Evolutionary conservation across 2,888 invertebrate genomes (phyloP).

Genomic region (Acanthacorydalis orientalis): DNA sequence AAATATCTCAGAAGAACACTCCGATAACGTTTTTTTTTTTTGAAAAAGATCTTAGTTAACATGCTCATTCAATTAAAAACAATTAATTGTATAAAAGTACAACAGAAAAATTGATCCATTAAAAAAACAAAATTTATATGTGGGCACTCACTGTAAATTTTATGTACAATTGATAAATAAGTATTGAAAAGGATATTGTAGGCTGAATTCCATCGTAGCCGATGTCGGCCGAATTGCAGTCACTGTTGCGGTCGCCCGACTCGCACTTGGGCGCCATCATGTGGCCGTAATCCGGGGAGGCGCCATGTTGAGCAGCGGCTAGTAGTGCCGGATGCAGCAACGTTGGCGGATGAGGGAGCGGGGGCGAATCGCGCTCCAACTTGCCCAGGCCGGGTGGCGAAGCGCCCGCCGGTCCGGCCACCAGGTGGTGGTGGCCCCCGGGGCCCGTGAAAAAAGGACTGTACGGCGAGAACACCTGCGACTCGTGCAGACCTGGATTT

Average conservation of each 20-base stretch:
- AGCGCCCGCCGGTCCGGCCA: constrained; percentile 23
- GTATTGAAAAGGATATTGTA: constrained; percentile 81
- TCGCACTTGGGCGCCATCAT: constrained; percentile 53
- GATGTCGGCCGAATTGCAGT: constrained; percentile 83
- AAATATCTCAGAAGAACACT: too few relatives aligned
- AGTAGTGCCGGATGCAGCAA: constrained; percentile 72
- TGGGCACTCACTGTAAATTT: too few relatives aligned
- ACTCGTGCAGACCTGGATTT: constrained; percentile 88
- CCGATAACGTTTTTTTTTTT: too few relatives aligned
- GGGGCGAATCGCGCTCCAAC: constrained; percentile 65
- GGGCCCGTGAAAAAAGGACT: constrained; percentile 68
- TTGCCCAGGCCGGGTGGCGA: constrained; percentile 51
- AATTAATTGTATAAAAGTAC: too few relatives aligned
- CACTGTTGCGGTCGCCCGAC: constrained; percentile 70
- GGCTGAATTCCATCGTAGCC: constrained; percentile 85
- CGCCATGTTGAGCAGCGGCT: constrained; percentile 66
- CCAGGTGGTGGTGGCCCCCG: constrained; percentile 27
- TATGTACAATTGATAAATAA: too few relatives aligned
- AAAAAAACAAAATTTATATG: too few relatives aligned
- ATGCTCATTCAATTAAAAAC: too few relatives aligned
- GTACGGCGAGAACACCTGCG: constrained; percentile 83
- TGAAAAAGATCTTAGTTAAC: too few relatives aligned
- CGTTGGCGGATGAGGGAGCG: constrained; percentile 69
- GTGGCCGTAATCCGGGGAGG: constrained; percentile 65
- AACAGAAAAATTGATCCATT: too few relatives aligned